A percentile compares a stretch with the other conserved stretches of the same genome.
These are phyloP conservation scores for Ormyrus rosae DNA, from an alignment of 2,888 invertebrate genomes.

Conservation along the genomic window DNA sequence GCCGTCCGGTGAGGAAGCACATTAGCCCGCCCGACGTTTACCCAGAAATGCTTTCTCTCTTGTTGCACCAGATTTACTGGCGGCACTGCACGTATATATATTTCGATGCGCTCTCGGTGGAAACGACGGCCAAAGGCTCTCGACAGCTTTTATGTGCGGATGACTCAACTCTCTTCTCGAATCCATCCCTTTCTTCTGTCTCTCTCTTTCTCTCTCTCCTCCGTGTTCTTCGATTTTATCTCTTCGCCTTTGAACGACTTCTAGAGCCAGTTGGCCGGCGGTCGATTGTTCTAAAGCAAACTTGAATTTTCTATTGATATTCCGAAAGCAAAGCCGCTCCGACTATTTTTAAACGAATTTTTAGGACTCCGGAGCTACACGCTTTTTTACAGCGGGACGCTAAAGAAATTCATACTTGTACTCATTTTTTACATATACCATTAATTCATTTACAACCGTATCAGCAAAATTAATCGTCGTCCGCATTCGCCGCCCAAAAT, in stretches of 20 bases:
- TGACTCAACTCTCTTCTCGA: constrained; percentile 7
- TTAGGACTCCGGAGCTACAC: not conserved
- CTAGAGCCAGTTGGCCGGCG: not conserved
- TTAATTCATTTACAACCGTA: too few species aligned
- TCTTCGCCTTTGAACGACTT: not conserved
- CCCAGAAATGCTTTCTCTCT: too few species aligned
- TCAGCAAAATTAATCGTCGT: too few species aligned
- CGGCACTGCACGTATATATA: too few species aligned
- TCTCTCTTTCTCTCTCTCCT: not conserved
- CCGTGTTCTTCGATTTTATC: constrained; percentile 18
- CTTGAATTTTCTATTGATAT: constrained; percentile 16
- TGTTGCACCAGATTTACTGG: too few species aligned
- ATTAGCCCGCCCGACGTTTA: too few species aligned
- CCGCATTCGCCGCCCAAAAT: too few species aligned
- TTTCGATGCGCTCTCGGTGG: not conserved
- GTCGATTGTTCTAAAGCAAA: constrained; percentile 9
- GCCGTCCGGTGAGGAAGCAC: too few species aligned
- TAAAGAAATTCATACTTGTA: too few species aligned
- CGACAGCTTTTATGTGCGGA: constrained; percentile 7
- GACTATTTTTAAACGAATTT: constrained; percentile 6
- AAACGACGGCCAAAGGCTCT: constrained; percentile 3
- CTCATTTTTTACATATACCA: too few species aligned
- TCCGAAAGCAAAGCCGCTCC: not conserved
- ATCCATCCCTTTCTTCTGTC: not conserved
- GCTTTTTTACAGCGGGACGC: too few species aligned